These are phyloP conservation scores for Bungarus multicinctus DNA, from an alignment of 2,113 vertebrate genomes.

Conservation along the genomic window DNA sequence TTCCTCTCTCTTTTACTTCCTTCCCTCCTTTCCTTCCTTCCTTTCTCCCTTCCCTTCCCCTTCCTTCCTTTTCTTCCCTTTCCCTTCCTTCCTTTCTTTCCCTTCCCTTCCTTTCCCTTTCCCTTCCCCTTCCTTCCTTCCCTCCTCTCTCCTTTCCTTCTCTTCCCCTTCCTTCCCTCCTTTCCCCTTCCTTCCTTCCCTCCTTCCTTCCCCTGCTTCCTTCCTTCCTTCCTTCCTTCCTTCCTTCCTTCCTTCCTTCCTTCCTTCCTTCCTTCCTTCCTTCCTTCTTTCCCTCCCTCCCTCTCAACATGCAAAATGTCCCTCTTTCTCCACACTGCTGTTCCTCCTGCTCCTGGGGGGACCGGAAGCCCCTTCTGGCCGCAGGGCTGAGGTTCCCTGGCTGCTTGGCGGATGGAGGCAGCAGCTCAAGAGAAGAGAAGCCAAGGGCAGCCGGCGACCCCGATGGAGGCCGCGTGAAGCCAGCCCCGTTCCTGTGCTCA, in stretches of 20 bases:
- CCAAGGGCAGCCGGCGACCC: background rate
- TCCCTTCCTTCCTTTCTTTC: background rate
- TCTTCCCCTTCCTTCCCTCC: too few species aligned
- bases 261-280: too few species aligned
- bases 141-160: background rate
- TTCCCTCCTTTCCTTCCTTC: too few species aligned
- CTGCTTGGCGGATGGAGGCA: fast-evolving
- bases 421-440: fast-evolving
- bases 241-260: background rate
- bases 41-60: background rate
- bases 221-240: background rate
- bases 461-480: background rate
- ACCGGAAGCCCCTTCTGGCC: background rate
- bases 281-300: background rate
- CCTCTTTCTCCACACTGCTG: background rate
- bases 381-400: background rate
- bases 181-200: too few species aligned
- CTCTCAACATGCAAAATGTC: background rate
- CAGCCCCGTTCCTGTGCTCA: conserved; percentile 17
- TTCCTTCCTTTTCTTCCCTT: too few species aligned
- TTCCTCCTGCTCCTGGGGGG: fast-evolving
- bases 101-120: fast-evolving
- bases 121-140: background rate
- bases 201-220: too few species aligned
- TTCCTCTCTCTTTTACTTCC: background rate